A percentile compares a stretch with the other conserved stretches of the same genome.
Evolutionary conservation across 92 coral and sea anemone genomes (phyloP).

Genomic region (Scolanthus callimorphus): DNA sequence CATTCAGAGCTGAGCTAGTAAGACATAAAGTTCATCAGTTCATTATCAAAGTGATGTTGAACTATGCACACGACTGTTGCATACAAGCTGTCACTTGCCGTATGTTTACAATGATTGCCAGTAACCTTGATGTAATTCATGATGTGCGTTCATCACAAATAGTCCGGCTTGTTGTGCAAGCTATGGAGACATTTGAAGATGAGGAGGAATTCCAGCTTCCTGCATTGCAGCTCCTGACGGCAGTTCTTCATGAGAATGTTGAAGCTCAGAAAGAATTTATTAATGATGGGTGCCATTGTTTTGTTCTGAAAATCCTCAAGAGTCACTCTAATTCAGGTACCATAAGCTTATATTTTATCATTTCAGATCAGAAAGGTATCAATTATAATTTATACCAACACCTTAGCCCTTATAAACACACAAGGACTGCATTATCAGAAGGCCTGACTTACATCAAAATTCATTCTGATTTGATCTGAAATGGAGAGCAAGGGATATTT

Average conservation of each 20-base stretch:
- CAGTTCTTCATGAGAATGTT: slow-evolving; percentile 25
- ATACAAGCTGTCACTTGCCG: slow-evolving; percentile 64
- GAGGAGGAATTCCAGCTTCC: slow-evolving; percentile 71
- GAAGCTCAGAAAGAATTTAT: slow-evolving; percentile 40
- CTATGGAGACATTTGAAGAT: slow-evolving; percentile 50
- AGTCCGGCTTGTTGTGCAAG: slow-evolving; percentile 39
- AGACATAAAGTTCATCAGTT: slow-evolving; percentile 19
- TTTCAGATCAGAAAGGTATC: too few species aligned
- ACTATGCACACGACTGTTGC: slow-evolving; percentile 27
- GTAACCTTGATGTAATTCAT: slow-evolving; percentile 14
- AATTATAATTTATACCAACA: too few species aligned
- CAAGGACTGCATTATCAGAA: too few species aligned
- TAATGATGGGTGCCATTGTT: slow-evolving; percentile 16
- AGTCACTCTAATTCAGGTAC: slow-evolving; percentile 55
- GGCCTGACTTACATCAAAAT: too few species aligned
- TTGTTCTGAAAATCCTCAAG: slow-evolving; percentile 46
- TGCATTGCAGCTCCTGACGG: slow-evolving; percentile 53
- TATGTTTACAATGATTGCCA: slow-evolving; percentile 36
- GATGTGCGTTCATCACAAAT: slow-evolving; percentile 21
- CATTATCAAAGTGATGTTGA: slow-evolving; percentile 42
- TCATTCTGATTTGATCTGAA: too few species aligned
- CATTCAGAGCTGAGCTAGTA: slow-evolving; percentile 28
- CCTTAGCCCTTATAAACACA: too few species aligned
- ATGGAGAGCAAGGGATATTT: too few species aligned
- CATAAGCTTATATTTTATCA: too few species aligned